Evolutionary conservation across 1,140 invertebrate species (phyloP).

Genomic region (Tribolium castaneum): DNA sequence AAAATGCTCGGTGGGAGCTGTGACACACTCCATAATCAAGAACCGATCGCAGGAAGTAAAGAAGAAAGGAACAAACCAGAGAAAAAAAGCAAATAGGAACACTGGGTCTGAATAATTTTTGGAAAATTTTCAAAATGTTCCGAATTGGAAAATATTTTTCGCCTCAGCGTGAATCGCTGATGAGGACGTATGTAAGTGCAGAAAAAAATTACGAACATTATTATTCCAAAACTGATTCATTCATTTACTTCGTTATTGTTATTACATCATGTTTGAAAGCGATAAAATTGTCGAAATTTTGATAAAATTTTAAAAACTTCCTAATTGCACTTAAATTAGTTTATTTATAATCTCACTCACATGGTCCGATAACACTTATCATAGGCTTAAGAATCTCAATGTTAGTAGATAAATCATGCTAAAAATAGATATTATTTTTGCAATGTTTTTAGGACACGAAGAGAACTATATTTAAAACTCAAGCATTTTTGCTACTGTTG

Average conservation of each 20-base stretch:
- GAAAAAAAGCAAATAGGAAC: neutral
- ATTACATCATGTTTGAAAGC: neutral
- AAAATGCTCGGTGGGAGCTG: slow-evolving; percentile 32
- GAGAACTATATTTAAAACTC: slow-evolving; percentile 60
- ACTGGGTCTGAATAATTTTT: neutral
- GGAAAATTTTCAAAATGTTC: neutral
- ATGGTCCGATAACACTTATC: neutral
- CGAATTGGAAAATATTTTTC: neutral
- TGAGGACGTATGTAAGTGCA: slow-evolving; percentile 11
- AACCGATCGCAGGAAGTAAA: slow-evolving; percentile 11
- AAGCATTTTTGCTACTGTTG: too few relatives aligned
- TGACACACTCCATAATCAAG: neutral
- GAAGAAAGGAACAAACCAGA: neutral
- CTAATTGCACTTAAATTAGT: neutral
- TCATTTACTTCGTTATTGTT: neutral
- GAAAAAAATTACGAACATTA: neutral
- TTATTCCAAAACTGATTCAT: too few relatives aligned
- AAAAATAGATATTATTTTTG: neutral
- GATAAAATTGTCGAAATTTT: neutral
- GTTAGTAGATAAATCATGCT: neutral
- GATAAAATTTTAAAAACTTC: neutral
- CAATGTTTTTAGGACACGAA: slow-evolving; percentile 55
- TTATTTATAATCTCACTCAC: neutral
- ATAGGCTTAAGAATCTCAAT: neutral
- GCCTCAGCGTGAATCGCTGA: neutral